phyloP scores from a whole-genome alignment of 2,797 vertebrate genomes.

The Coracias cyanogaster region DNA sequence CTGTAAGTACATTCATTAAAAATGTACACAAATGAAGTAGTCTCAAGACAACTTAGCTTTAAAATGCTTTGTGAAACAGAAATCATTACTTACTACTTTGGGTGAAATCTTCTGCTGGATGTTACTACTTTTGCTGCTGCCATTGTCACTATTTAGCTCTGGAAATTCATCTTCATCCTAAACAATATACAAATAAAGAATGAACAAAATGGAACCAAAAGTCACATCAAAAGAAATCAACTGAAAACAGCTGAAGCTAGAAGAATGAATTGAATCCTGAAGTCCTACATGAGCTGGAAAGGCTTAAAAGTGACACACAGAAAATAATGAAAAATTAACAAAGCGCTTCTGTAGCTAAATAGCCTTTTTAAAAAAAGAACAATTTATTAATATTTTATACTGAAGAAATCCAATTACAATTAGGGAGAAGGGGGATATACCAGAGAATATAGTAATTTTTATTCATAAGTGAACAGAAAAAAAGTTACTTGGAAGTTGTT shows the following conservation, averaged over 20 bases:
- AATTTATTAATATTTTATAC: background rate
- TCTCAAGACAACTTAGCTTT: background rate
- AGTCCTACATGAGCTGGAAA: background rate
- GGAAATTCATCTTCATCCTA: slow-evolving; percentile 97
- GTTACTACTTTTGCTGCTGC: slow-evolving; percentile 85
- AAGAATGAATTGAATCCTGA: background rate
- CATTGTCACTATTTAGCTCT: slow-evolving; percentile 85
- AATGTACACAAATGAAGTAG: background rate
- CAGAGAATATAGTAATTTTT: background rate
- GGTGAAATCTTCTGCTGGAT: slow-evolving; percentile 89
- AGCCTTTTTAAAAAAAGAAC: background rate
- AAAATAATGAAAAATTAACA: background rate
- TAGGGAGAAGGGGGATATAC: background rate
- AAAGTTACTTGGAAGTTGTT: background rate
- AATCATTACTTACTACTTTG: slow-evolving; percentile 85
- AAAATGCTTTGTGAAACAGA: background rate
- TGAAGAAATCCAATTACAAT: background rate
- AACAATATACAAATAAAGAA: slow-evolving; percentile 18
- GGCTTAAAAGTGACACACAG: background rate
- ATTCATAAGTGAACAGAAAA: background rate
- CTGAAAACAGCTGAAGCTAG: background rate
- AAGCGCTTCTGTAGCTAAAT: background rate
- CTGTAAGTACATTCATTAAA: background rate
- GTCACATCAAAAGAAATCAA: background rate
- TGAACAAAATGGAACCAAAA: background rate